Conservation (phyloP, 1,140 invertebrate species). For the Drosophila elegans region DNA sequence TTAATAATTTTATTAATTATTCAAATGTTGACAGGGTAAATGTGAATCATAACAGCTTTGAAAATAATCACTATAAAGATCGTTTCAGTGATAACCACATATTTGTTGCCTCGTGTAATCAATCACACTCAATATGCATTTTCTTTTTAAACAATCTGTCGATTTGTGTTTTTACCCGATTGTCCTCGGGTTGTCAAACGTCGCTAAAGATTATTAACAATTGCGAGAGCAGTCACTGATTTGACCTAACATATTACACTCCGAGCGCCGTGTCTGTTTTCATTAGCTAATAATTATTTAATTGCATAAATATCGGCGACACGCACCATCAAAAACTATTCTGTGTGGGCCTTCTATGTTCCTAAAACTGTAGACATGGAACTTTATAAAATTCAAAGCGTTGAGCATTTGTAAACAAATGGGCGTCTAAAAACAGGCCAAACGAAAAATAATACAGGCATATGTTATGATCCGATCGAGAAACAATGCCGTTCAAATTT, state of each 20-base stretch:
- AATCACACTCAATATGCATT: constrained; percentile 18
- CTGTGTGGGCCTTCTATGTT: constrained; percentile 28
- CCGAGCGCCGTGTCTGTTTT: constrained; percentile 50
- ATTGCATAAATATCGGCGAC: constrained; percentile 77
- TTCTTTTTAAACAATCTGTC: constrained; percentile 26
- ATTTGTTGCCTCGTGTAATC: constrained; percentile 9
- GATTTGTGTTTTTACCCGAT: constrained; percentile 41
- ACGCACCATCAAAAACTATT: constrained; percentile 43
- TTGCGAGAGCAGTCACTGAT: constrained; percentile 52
- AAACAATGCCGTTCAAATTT: constrained; percentile 62
- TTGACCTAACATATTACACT: constrained; percentile 54
- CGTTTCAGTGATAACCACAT: constrained; percentile 18
- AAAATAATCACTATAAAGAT: background rate
- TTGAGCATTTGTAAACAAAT: constrained; percentile 69
- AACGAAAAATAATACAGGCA: constrained; percentile 30
- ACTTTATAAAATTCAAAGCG: constrained; percentile 68
- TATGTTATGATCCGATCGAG: constrained; percentile 39
- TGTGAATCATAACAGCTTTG: constrained; percentile 26
- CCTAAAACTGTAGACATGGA: constrained; percentile 45
- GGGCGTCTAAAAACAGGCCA: constrained; percentile 37
- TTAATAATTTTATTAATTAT: constrained; percentile 29
- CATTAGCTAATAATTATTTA: constrained; percentile 74
- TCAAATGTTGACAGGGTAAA: constrained; percentile 8
- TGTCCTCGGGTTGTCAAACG: constrained; percentile 64
- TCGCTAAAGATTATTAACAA: constrained; percentile 69